Conservation (phyloP, 1,140 invertebrate genomes). For the Nymphalis io region DNA sequence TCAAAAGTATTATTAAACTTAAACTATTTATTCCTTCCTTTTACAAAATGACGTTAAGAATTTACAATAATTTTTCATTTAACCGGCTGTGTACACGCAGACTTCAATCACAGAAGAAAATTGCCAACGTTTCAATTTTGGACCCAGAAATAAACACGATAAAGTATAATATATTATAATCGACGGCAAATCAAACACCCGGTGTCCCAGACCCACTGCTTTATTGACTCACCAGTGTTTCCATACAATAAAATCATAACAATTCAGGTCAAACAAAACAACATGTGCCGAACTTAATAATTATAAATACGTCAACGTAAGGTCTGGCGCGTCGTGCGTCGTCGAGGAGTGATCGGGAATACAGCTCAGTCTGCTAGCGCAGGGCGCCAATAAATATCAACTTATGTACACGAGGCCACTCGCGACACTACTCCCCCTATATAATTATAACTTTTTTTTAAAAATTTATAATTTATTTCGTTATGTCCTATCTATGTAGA, state of each 20-base stretch:
- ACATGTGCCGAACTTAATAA: conserved; percentile 77
- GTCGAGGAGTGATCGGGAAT: conserved; percentile 52
- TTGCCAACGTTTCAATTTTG: conserved; percentile 60
- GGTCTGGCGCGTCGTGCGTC: conserved; percentile 63
- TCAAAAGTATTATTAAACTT: conserved; percentile 74
- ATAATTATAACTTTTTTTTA: conserved; percentile 71
- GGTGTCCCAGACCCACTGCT: conserved; percentile 77
- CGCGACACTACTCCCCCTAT: conserved; percentile 60
- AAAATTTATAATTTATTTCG: conserved; percentile 79
- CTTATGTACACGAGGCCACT: conserved; percentile 74
- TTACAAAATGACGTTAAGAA: conserved; percentile 77
- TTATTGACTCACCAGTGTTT: conserved; percentile 79
- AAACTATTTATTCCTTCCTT: conserved; percentile 79
- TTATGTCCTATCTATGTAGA: conserved; percentile 75
- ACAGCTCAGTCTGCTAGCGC: conserved; percentile 61
- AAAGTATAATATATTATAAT: conserved; percentile 47
- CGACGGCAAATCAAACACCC: conserved; percentile 76
- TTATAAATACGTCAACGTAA: conserved; percentile 66
- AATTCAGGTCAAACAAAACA: conserved; percentile 80
- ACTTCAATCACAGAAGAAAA: conserved; percentile 58
- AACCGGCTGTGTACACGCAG: conserved; percentile 56
- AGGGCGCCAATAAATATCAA: conserved; percentile 76
- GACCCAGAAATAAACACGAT: conserved; percentile 72
- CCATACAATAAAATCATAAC: conserved; percentile 80
- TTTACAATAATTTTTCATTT: conserved; percentile 74